Percentiles rank a stretch among this genome's conserved stretches.
Evolutionary conservation across 30 jellyfish, hydroid and myxozoan species (phyloP).

Genomic region (Hydractinia echinata): DNA sequence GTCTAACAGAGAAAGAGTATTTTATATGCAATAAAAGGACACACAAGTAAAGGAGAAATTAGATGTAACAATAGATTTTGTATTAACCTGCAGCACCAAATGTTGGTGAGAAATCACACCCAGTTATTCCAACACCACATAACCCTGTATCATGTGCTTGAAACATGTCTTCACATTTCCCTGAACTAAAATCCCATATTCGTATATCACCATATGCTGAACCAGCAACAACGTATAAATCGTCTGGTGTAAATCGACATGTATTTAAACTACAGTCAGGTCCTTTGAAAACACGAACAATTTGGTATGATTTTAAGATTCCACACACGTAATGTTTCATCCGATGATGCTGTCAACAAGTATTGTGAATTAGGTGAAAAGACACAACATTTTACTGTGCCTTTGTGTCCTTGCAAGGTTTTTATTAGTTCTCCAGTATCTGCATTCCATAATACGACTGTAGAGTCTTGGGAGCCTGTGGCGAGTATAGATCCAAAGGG

Average conservation of each 20-base stretch:
- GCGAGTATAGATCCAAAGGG: slow-evolving; percentile 84
- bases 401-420: slow-evolving; percentile 73
- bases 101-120: slow-evolving; percentile 86
- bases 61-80: background rate
- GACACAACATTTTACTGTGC: slow-evolving; percentile 63
- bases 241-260: slow-evolving; percentile 89
- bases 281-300: slow-evolving; percentile 55
- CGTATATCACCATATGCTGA: slow-evolving; percentile 78
- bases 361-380: slow-evolving; percentile 70
- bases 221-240: slow-evolving; percentile 69
- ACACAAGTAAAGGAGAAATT: background rate
- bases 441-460: slow-evolving; percentile 76
- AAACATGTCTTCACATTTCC: slow-evolving; percentile 49
- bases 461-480: slow-evolving; percentile 86
- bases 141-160: slow-evolving; percentile 84
- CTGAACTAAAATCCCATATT: slow-evolving; percentile 70
- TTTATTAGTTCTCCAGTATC: slow-evolving; percentile 56
- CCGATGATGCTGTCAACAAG: slow-evolving; percentile 73
- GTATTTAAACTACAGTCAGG: slow-evolving; percentile 61
- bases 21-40: background rate
- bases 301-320: slow-evolving; percentile 48
- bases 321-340: slow-evolving; percentile 73
- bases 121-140: slow-evolving; percentile 90
- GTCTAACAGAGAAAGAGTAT: background rate
- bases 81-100: slow-evolving; percentile 64